Evolutionary conservation across 1,140 invertebrate species (phyloP), one percentile per base, ranked within the genome.

Genomic region (Andricus grossulariae): DNA sequence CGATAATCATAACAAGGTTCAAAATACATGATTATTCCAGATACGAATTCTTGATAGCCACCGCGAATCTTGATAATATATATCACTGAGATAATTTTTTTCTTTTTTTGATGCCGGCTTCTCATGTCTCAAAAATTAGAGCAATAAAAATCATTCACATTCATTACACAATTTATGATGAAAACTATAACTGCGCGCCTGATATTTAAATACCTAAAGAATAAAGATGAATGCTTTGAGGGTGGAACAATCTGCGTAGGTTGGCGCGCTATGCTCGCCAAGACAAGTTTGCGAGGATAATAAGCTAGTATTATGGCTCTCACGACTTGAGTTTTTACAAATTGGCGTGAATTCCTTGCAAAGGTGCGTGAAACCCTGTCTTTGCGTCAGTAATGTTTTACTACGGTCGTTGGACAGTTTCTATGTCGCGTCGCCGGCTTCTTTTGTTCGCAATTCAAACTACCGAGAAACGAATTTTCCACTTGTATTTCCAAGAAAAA

Each of bases 271-370:
- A 79, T 79, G 39, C 18, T 77, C 52, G 71, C 73, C 52, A 73
- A 74, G 79, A 81, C 82, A 82, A 86, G 74, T 85, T 86, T 87
- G 87, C 83, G 83, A 87, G 76, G 79, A 83, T 84, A 84, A 86
- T 83, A 85, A 83, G 84, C 83, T 83, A 81, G 83, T 84, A 84
- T 83, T 79, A 79, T 75, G 73, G 74, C 74, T 75, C 72, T 75
- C 78, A 75, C 57, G 75, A 74, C 72, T 74, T 75, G 78, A 81
- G 76, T 86, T 86, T 86, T 88, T 87, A 73, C 73, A 82, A 85
- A 86, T 82, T 76, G 76, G 84, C 75, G 79, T 80, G 83, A 86
- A 87, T 82, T 78, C 71, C 72, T 76, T 60, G 72, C 70, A 78
- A 80, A 79, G 70, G 45, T 75, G 79, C 83, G 81, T 83, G 72